A percentile compares a stretch with the other conserved stretches of the same genome.
These are phyloP conservation scores for Athalia circularis DNA, from an alignment of 2,888 invertebrate genomes.

Conservation along the genomic window DNA sequence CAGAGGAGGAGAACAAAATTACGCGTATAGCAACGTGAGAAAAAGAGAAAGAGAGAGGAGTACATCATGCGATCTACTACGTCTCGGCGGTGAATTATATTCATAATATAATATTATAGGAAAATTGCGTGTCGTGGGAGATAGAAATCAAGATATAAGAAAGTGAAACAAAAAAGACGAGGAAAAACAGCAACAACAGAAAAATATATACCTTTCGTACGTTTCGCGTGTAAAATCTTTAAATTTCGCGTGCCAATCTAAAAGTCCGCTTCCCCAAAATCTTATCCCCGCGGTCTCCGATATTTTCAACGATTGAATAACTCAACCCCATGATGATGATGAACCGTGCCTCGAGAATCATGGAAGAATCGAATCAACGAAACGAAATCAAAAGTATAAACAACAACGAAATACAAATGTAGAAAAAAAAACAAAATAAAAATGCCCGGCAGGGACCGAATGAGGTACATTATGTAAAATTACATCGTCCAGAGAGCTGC, in stretches of 20 bases:
- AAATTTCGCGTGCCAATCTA: slow-evolving; percentile 47
- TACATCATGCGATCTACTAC: slow-evolving; percentile 36
- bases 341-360: slow-evolving; percentile 3
- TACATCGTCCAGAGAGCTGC: background rate
- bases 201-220: background rate
- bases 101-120: slow-evolving; percentile 35
- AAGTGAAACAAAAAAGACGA: background rate
- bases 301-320: slow-evolving; percentile 8
- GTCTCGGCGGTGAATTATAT: slow-evolving; percentile 44
- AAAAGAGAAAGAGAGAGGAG: background rate
- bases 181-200: too few relatives aligned
- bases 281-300: background rate
- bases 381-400: background rate
- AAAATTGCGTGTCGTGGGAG: slow-evolving; percentile 42
- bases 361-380: background rate
- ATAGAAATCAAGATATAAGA: slow-evolving; percentile 42
- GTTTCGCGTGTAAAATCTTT: slow-evolving; percentile 34
- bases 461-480: background rate
- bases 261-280: slow-evolving; percentile 17
- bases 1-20: background rate
- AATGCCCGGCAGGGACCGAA: background rate
- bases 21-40: slow-evolving; percentile 8
- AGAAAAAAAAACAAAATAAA: background rate
- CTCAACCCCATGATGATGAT: too few relatives aligned
- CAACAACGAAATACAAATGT: background rate